Percentiles rank a stretch among this genome's conserved stretches.
These are phyloP conservation scores for Ctenomys sociabilis DNA, from an alignment of 2,113 vertebrate species.

Conservation along the genomic window DNA sequence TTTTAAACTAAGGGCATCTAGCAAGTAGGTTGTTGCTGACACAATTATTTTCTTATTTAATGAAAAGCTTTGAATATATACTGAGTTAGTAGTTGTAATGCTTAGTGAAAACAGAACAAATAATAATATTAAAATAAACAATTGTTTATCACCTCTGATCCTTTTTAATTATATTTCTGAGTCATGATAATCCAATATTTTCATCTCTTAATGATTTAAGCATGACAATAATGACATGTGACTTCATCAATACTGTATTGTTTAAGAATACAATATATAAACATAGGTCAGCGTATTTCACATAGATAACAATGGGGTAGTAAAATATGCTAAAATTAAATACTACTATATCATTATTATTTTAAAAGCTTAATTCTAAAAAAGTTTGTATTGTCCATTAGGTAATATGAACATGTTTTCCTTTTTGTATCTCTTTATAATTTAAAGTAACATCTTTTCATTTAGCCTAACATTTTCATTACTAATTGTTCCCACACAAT, in stretches of 20 bases:
- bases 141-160: background rate
- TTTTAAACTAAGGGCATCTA: background rate
- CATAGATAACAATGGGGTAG: background rate
- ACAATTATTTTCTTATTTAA: slow-evolving; percentile 15
- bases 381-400: background rate
- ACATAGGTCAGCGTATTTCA: background rate
- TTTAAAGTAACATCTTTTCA: slow-evolving; percentile 25
- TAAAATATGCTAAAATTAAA: slow-evolving; percentile 10
- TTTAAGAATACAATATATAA: background rate
- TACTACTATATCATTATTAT: background rate
- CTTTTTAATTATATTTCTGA: slow-evolving; percentile 11
- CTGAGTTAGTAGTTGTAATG: background rate
- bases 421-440: background rate
- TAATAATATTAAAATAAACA: slow-evolving; percentile 19
- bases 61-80: background rate
- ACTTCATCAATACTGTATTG: background rate
- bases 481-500: background rate
- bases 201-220: slow-evolving; percentile 8
- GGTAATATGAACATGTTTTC: background rate
- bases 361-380: slow-evolving; percentile 29
- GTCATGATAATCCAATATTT: slow-evolving; percentile 16
- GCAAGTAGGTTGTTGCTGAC: background rate
- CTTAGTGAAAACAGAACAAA: background rate
- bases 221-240: background rate
- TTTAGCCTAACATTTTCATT: background rate